Conservation (phyloP, 92 coral and sea anemone genomes). For the Ricordea florida region DNA sequence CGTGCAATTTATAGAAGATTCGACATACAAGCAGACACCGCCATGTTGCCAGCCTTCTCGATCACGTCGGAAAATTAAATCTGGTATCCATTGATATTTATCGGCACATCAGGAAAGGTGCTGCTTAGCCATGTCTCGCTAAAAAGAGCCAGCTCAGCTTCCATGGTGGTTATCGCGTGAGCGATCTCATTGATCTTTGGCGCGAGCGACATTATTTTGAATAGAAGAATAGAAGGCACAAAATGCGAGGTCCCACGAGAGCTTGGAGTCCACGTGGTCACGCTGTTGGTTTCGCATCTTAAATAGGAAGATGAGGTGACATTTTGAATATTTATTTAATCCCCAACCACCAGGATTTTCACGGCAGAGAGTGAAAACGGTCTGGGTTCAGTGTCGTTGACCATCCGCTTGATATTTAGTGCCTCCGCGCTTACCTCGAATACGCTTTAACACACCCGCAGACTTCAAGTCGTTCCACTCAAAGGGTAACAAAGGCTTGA, state of each 20-base stretch:
- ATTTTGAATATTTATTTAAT: constrained; percentile 21
- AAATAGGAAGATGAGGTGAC: background rate
- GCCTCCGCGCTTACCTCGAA: background rate
- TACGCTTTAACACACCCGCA: background rate
- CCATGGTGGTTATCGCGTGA: too few species aligned
- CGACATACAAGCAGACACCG: constrained; percentile 47
- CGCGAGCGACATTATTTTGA: too few species aligned
- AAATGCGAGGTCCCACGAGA: constrained; percentile 3
- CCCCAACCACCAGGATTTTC: constrained; percentile 12
- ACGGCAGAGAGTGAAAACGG: constrained; percentile 11
- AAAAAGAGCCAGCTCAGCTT: too few species aligned
- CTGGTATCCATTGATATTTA: constrained; percentile 32
- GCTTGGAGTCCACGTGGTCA: background rate
- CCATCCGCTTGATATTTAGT: background rate
- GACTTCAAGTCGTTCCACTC: background rate
- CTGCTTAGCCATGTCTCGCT: too few species aligned
- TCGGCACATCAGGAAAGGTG: constrained; percentile 36
- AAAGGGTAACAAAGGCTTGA: too few species aligned
- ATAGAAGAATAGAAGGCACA: constrained; percentile 3
- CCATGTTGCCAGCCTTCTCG: constrained; percentile 45
- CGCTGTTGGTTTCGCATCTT: background rate
- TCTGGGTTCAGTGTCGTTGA: constrained; percentile 2
- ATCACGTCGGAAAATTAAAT: constrained; percentile 45
- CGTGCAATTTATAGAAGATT: constrained; percentile 34
- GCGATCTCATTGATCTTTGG: too few species aligned